Evolutionary conservation across 2,888 invertebrate species (phyloP).

Genomic region (Boloria euphrosyne): DNA sequence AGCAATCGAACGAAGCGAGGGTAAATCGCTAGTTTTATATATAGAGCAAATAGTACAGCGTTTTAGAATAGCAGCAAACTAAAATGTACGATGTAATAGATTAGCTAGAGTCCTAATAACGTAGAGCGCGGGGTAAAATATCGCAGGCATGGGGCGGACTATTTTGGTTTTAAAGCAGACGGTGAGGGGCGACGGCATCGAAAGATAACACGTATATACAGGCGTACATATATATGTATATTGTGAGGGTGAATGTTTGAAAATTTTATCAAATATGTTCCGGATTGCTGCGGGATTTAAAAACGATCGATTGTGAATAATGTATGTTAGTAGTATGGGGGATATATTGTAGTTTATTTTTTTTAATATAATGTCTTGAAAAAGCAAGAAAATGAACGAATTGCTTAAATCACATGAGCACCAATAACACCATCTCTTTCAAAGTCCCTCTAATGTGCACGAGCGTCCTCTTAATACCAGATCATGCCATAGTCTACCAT

Average conservation of each 20-base stretch:
- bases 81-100: conserved; percentile 4
- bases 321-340: background rate
- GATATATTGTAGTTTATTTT: too few relatives aligned
- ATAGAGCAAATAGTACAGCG: background rate
- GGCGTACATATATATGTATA: conserved; percentile 10
- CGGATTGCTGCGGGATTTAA: conserved; percentile 25
- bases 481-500: too few relatives aligned
- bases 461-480: too few relatives aligned
- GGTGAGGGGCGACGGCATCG: conserved; percentile 22
- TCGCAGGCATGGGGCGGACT: conserved; percentile 41
- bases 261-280: conserved; percentile 35
- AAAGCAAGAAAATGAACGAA: too few relatives aligned
- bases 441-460: too few relatives aligned
- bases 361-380: too few relatives aligned
- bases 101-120: conserved; percentile 2
- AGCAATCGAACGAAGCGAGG: too few relatives aligned
- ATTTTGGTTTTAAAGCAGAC: conserved; percentile 51
- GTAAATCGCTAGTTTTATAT: too few relatives aligned
- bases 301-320: conserved; percentile 14
- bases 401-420: too few relatives aligned
- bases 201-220: conserved; percentile 6
- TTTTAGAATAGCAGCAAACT: background rate
- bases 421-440: too few relatives aligned
- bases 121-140: conserved; percentile 13
- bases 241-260: conserved; percentile 31